Evolutionary conservation across 2,888 invertebrate genomes (phyloP), one percentile per base, ranked within the genome.

Genomic region (Pseudococcus jackbeardsleyi): DNA sequence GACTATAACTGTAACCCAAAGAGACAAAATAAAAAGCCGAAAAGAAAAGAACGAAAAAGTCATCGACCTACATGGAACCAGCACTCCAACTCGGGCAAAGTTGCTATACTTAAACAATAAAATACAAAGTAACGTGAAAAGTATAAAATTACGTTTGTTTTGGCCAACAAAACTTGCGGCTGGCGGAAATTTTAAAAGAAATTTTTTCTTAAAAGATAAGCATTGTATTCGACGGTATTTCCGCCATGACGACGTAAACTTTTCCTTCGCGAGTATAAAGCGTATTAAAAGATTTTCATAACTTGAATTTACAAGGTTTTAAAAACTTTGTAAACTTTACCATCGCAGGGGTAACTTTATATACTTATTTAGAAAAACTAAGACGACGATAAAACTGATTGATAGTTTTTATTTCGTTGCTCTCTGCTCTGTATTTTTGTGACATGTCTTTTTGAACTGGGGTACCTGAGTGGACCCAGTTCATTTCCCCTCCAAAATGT

Each of bases 211-310:
- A 33, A 39, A 46, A 79, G 79, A 79, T 79, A 79, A 79, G 42
- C 79, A 79, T 79, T 79, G 79, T 79, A 46, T 79, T 79, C 42
- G 79, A 4, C 33, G 4, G 17, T 33, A 19, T 46, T 42, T 79
- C 39, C 79, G 79, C 79, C 8, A 42, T 19, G 9, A 33, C 26
- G 42, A 42, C 79, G 79, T 3, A 79, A 79, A 79, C 79, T 79
- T 79, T 79, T 79, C 42, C 59, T 33, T 33, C 26, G 26, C 26
- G 26, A 33, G 26, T 33, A 5, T 59, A 59, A 19, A 79, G 17
- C n/a, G 79, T 79, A 79, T 79, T 79, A 79, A 79, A 79, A 79
- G 79, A 79, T 79, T 79, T 79, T 79, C 79, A 79, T 79, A 79
- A 79, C 79, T 33, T 46, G 11, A 79, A 79, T 46, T 79, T 72